These are phyloP conservation scores for Bedellia somnulentella DNA, from an alignment of 2,888 invertebrate genomes.

Conservation along the genomic window DNA sequence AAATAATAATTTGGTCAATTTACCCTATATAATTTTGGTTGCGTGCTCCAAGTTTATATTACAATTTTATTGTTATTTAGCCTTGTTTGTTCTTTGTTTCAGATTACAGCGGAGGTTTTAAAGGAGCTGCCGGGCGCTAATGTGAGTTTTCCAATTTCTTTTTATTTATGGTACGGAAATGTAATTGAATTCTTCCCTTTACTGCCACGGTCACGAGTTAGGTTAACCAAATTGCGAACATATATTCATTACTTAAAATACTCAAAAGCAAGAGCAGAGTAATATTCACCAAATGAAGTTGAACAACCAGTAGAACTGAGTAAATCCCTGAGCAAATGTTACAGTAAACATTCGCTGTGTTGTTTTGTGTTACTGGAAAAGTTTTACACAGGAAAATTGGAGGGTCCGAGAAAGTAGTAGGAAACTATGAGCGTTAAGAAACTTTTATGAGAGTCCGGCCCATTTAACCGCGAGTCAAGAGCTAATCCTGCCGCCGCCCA, in stretches of 20 bases:
- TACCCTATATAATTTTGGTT: constrained; percentile 51
- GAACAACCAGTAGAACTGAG: constrained; percentile 20
- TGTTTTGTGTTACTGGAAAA: constrained; percentile 23
- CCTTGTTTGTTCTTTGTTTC: constrained; percentile 60
- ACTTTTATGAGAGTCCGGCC: constrained; percentile 49
- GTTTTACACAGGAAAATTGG: constrained; percentile 42
- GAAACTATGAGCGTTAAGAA: constrained; percentile 51
- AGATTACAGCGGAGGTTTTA: constrained; percentile 57
- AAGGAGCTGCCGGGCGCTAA: constrained; percentile 48
- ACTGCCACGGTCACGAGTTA: constrained; percentile 6
- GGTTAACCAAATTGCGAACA: constrained; percentile 2
- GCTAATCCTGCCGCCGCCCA: constrained; percentile 29
- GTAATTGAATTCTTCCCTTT: constrained; percentile 35
- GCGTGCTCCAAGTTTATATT: constrained; percentile 60
- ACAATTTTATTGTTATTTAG: constrained; percentile 61
- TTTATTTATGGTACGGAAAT: constrained; percentile 38
- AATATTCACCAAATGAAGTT: too few species aligned
- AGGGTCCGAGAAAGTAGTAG: constrained; percentile 35
- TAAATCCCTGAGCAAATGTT: constrained; percentile 26
- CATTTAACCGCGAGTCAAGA: constrained; percentile 51
- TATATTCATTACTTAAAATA: constrained; percentile 4
- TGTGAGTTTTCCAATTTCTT: constrained; percentile 52
- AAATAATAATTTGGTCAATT: constrained; percentile 61
- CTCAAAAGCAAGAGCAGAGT: not conserved
- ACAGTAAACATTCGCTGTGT: constrained; percentile 32